A percentile compares a stretch with the other conserved stretches of the same genome.
Conservation (phyloP, 2,888 invertebrate species). For the Drosophila helvetica region DNA sequence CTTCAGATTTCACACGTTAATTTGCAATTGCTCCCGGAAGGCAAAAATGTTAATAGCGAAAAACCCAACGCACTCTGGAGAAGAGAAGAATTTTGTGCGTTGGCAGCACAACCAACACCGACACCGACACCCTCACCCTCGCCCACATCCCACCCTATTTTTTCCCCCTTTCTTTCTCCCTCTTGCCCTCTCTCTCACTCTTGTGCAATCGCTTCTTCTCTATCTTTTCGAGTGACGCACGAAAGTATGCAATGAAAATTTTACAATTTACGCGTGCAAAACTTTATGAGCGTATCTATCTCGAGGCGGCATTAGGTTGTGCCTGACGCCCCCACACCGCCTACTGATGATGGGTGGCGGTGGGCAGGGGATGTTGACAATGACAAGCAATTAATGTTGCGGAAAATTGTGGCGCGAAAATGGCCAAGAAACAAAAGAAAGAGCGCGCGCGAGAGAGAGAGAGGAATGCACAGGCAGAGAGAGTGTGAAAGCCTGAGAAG, state of each 20-base stretch:
- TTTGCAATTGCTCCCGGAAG: constrained; percentile 57
- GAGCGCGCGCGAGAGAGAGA: not conserved
- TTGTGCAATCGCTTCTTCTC: not conserved
- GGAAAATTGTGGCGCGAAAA: constrained; percentile 63
- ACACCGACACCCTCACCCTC: not conserved
- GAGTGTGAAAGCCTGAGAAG: constrained; percentile 4
- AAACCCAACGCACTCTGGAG: constrained; percentile 47
- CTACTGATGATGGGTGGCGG: not conserved
- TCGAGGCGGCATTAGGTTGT: constrained; percentile 62
- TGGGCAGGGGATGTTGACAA: constrained; percentile 49
- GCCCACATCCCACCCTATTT: not conserved
- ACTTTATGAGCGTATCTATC: constrained; percentile 67
- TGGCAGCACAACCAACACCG: constrained; percentile 22
- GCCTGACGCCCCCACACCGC: not conserved
- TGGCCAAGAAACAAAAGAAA: constrained; percentile 43
- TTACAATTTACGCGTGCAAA: constrained; percentile 72
- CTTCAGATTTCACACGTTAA: constrained; percentile 68
- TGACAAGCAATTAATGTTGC: constrained; percentile 71
- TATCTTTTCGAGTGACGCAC: constrained; percentile 40
- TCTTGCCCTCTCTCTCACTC: not conserved
- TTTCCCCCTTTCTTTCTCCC: constrained; percentile 1
- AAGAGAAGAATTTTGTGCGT: constrained; percentile 36
- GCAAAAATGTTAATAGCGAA: constrained; percentile 64
- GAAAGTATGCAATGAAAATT: constrained; percentile 72
- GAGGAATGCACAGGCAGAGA: constrained; percentile 11